Conservation (phyloP, 2,113 vertebrate species). For the Caretta caretta region DNA sequence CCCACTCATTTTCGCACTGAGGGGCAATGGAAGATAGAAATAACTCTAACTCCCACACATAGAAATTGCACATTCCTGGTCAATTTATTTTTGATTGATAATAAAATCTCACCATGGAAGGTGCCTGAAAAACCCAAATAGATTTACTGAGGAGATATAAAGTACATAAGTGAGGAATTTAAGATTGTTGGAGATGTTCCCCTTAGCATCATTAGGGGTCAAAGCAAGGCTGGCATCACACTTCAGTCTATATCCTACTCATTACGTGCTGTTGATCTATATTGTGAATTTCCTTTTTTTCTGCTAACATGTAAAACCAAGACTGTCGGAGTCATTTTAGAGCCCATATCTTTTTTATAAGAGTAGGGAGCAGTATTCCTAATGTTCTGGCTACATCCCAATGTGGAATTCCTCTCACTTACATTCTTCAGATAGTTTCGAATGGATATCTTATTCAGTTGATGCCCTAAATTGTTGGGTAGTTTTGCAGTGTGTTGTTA, state of each 20-base stretch:
- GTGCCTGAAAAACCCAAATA: background rate
- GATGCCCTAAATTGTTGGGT: fast-evolving
- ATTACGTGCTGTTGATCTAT: background rate
- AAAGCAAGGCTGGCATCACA: background rate
- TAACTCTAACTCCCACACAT: background rate
- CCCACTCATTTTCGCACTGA: background rate
- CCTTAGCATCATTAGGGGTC: background rate
- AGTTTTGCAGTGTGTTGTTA: background rate
- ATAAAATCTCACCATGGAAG: background rate
- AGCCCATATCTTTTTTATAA: background rate
- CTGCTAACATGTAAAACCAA: background rate
- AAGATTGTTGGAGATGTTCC: background rate
- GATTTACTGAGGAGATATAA: background rate
- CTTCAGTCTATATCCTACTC: background rate
- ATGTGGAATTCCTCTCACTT: background rate
- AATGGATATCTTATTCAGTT: fast-evolving
- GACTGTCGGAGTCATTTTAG: background rate
- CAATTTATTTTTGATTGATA: conserved; percentile 23
- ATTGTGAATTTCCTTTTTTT: background rate
- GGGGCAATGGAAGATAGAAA: background rate
- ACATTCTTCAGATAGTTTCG: background rate
- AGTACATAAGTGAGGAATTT: background rate
- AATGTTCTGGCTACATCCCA: background rate
- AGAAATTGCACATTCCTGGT: background rate
- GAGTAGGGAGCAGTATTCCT: background rate